Conservation (phyloP, 2,113 vertebrate genomes). For the Thermophis baileyi region DNA sequence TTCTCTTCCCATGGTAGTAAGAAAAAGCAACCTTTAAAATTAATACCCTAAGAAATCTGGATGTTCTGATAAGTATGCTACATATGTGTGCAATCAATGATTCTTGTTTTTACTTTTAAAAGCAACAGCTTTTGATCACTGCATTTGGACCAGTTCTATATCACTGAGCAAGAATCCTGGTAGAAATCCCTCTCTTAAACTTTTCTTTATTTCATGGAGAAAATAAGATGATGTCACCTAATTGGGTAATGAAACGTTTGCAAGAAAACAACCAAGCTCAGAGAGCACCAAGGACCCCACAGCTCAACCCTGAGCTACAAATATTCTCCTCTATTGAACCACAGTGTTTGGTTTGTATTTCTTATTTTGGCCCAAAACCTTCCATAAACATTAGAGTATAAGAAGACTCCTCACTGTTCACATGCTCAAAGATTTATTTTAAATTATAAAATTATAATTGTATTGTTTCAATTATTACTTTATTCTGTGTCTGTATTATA, state of each 20-base stretch:
- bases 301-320: too few species aligned
- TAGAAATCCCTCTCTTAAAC: background rate
- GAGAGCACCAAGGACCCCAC: background rate
- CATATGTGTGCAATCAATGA: background rate
- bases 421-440: background rate
- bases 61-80: background rate
- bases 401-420: background rate
- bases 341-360: background rate
- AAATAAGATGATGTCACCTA: background rate
- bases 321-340: background rate
- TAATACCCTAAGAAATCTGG: background rate
- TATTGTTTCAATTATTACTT: background rate
- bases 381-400: background rate
- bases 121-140: background rate
- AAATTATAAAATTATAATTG: background rate
- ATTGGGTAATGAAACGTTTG: background rate
- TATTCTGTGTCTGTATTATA: background rate
- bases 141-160: background rate
- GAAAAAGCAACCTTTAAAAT: background rate
- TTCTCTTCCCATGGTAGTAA: slow-evolving; percentile 40
- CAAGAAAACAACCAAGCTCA: background rate
- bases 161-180: background rate
- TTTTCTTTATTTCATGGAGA: background rate
- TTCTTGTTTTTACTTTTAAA: background rate
- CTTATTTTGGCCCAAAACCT: background rate